Conservation (phyloP, 2,113 vertebrate genomes). For the Hoplias malabaricus region DNA sequence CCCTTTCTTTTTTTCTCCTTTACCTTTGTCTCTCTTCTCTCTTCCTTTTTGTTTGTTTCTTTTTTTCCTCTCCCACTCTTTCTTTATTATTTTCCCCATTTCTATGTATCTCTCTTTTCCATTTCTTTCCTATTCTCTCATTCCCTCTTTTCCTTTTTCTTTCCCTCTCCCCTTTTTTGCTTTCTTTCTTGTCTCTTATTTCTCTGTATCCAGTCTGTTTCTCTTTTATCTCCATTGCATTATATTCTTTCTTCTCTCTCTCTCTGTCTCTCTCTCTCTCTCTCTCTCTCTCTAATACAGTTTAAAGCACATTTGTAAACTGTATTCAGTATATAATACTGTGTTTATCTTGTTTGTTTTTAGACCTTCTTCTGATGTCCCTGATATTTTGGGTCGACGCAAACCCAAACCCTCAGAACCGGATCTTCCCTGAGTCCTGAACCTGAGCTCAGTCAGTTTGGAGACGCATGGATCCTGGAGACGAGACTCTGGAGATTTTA, state of each 20-base stretch:
- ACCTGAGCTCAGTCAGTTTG: not conserved
- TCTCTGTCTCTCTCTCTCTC: not conserved
- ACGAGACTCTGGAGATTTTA: too few relatives aligned
- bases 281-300: not conserved
- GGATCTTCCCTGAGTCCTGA: slow-evolving; percentile 61
- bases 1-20: not conserved
- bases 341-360: slow-evolving; percentile 53
- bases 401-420: slow-evolving; percentile 67
- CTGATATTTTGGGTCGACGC: slow-evolving; percentile 68
- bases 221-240: too few relatives aligned
- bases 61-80: not conserved
- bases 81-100: too few relatives aligned
- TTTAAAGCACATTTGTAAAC: not conserved
- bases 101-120: too few relatives aligned
- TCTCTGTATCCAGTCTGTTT: not conserved
- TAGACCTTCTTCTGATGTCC: slow-evolving; percentile 73
- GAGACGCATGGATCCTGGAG: too few relatives aligned
- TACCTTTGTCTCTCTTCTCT: not conserved
- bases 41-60: not conserved
- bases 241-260: not conserved
- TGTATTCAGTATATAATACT: not conserved
- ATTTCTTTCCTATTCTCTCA: not conserved
- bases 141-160: not conserved
- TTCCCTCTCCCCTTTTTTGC: not conserved
- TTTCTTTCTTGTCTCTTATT: not conserved